Percentiles rank a stretch among this genome's conserved stretches.
Evolutionary conservation across 2,888 invertebrate species (phyloP).

Genomic region (Noctua janthina): DNA sequence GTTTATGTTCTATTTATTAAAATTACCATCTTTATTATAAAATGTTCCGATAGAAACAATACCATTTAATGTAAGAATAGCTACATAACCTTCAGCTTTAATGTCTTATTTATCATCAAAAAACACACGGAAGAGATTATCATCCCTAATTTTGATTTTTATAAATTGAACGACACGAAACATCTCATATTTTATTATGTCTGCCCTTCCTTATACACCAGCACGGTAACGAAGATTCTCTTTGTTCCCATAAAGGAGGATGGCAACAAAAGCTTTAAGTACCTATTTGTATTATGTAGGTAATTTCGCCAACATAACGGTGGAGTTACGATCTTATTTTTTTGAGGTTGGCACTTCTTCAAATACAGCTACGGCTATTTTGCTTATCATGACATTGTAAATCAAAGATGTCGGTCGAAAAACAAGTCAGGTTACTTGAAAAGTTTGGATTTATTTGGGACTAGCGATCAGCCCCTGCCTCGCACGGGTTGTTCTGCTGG

Average conservation of each 20-base stretch:
- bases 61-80: not conserved
- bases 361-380: conserved; percentile 58
- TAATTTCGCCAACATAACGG: conserved; percentile 58
- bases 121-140: conserved; percentile 1
- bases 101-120: not conserved
- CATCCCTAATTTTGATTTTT: conserved; percentile 14
- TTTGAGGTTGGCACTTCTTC: conserved; percentile 65
- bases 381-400: conserved; percentile 61
- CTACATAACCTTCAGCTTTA: not conserved
- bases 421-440: conserved; percentile 45
- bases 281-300: conserved; percentile 57
- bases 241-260: conserved; percentile 47
- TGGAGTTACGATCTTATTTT: conserved; percentile 59
- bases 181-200: conserved; percentile 24
- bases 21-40: not conserved
- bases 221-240: conserved; percentile 38
- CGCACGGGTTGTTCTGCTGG: too few species aligned
- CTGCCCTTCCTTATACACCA: conserved; percentile 28
- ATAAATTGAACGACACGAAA: conserved; percentile 17
- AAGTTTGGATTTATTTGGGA: conserved; percentile 17
- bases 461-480: too few species aligned
- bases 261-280: conserved; percentile 55
- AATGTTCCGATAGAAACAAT: not conserved
- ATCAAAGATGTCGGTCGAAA: conserved; percentile 57
- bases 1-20: not conserved